Evolutionary conservation across 1,140 invertebrate species (phyloP).

Genomic region (Drosophila subobscura): DNA sequence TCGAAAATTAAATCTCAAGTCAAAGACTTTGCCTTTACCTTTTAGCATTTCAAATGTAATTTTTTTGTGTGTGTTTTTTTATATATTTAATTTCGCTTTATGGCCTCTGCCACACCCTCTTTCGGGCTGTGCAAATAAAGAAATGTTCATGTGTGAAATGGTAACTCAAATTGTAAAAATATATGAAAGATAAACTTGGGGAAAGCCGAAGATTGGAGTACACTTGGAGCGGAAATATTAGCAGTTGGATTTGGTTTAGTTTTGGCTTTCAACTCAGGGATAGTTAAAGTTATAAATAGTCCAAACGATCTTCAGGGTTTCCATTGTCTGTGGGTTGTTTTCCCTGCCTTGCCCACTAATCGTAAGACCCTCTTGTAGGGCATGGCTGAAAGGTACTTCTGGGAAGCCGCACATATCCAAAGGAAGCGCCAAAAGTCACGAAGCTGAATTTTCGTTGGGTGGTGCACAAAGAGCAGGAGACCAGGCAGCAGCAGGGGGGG

Average conservation of each 20-base stretch:
- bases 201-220: not conserved
- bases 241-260: too few relatives aligned
- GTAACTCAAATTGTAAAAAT: constrained; percentile 35
- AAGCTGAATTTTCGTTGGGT: constrained; percentile 28
- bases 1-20: constrained; percentile 68
- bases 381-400: not conserved
- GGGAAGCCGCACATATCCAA: constrained; percentile 64
- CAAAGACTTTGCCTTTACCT: constrained; percentile 35
- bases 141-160: constrained; percentile 70
- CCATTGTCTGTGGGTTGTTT: too few relatives aligned
- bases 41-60: constrained; percentile 15
- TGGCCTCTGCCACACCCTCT: constrained; percentile 73
- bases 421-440: constrained; percentile 73
- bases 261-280: too few relatives aligned
- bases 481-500: not conserved
- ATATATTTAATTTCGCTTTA: constrained; percentile 80
- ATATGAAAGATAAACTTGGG: too few relatives aligned
- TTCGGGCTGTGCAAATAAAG: constrained; percentile 60
- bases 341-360: not conserved
- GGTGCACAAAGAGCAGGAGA: too few relatives aligned
- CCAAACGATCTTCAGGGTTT: too few relatives aligned
- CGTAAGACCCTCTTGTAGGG: not conserved
- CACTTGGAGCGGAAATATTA: not conserved
- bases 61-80: constrained; percentile 8
- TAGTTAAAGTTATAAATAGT: too few relatives aligned